These are phyloP conservation scores for Formica exsecta DNA, from an alignment of 1,140 invertebrate genomes.

Conservation along the genomic window DNA sequence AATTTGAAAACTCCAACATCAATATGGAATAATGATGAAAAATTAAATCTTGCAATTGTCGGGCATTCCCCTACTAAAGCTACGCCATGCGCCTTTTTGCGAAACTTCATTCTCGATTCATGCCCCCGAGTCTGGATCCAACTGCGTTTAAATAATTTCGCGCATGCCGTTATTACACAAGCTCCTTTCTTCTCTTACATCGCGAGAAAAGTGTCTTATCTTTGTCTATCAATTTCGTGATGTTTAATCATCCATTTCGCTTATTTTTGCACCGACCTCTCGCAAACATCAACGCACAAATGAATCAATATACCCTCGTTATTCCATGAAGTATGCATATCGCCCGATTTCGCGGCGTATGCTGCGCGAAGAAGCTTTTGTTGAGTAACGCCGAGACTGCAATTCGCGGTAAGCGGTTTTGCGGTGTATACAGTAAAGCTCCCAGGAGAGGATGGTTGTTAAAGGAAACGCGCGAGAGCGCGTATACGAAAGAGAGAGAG, in stretches of 20 bases:
- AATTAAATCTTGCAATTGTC: slow-evolving; percentile 46
- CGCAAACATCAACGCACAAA: slow-evolving; percentile 2
- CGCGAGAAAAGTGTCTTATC: background rate
- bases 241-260: slow-evolving; percentile 3
- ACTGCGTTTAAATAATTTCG: slow-evolving; percentile 50
- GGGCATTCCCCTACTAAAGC: background rate
- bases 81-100: slow-evolving; percentile 2
- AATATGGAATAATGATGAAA: slow-evolving; percentile 21
- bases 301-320: slow-evolving; percentile 28
- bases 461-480: slow-evolving; percentile 32
- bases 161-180: slow-evolving; percentile 31
- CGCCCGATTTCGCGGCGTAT: slow-evolving; percentile 23
- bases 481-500: background rate
- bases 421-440: slow-evolving; percentile 46
- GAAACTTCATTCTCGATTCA: slow-evolving; percentile 39
- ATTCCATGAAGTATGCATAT: slow-evolving; percentile 52
- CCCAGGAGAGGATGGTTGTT: slow-evolving; percentile 14
- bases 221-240: too few relatives aligned
- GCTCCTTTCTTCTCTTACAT: slow-evolving; percentile 3
- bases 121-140: slow-evolving; percentile 5
- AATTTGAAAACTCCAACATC: background rate
- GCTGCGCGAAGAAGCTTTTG: slow-evolving; percentile 52
- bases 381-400: slow-evolving; percentile 58
- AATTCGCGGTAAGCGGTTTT: slow-evolving; percentile 64
- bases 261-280: background rate